Evolutionary conservation across 2,888 invertebrate species (phyloP), one percentile per base, ranked within the genome.

Genomic region (Cataglyphis altisquamis): DNA sequence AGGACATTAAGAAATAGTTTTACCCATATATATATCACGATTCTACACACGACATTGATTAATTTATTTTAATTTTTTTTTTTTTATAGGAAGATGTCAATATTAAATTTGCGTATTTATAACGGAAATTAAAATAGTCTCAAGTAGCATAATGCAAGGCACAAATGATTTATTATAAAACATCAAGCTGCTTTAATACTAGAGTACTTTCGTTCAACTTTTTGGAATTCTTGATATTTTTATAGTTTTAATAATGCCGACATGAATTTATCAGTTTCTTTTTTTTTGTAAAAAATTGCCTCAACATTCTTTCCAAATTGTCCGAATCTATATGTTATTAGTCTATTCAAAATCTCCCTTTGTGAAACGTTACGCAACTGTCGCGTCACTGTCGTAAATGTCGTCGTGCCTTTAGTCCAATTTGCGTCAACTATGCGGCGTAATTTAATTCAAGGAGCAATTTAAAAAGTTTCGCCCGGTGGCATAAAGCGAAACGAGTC

Each of bases 401-500:
- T 68, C 57, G n/a, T 39, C 67, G 77, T n/a, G 57, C 68, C 67
- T 68, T 77, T 78, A 67, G 41, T 78, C 67, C 78, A 82, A 77
- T 82, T 82, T 82, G 57, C 82, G 77, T 64, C 63, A 77, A 66
- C 64, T 82, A 66, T 77, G 82, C 82, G 48, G 32, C 72, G 60
- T 45, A 63, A 85, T 85, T 57, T 63, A 62, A 64, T 72, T 60
- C 29, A 25, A 55, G 75, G 68, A 62, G 62, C 39, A 66, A 78
- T 86, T 86, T 73, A 52, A 77, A 86, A 86, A 78, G 67, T 84
- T 87, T 70, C 64, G 18, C 29, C n/a, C 21, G 36, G 15, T 21
- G 36, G 62, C 48, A 62, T 81, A 77, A 21, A 45, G 25, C 63
- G 48, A 41, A 55, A 73, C 72, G 60, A 55, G 29, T 60, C 10